These are phyloP conservation scores for Drosophila sp. DNA, from an alignment of 1,140 invertebrate species.

Conservation along the genomic window DNA sequence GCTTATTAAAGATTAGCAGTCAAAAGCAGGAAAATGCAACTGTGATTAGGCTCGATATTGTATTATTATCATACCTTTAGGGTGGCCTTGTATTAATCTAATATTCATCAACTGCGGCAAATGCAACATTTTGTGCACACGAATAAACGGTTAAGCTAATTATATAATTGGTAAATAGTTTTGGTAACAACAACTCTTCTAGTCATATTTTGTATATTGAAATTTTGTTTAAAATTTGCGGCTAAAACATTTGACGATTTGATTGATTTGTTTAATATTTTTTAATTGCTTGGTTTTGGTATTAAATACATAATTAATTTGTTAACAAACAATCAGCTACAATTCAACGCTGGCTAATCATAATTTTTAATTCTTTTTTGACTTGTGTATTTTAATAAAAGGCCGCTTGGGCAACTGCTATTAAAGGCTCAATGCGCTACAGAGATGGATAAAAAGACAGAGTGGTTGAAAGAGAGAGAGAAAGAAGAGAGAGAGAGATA, in stretches of 20 bases:
- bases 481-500: conserved; percentile 11
- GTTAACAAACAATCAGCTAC: conserved; percentile 77
- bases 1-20: neutral
- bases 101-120: conserved; percentile 29
- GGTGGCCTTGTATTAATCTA: conserved; percentile 1
- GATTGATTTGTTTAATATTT: conserved; percentile 37
- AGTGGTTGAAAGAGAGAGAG: conserved; percentile 13
- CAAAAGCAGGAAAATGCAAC: conserved; percentile 6
- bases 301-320: conserved; percentile 50
- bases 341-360: conserved; percentile 77
- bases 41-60: neutral
- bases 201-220: conserved; percentile 9
- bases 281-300: neutral
- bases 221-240: conserved; percentile 49
- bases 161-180: conserved; percentile 36
- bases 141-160: conserved; percentile 42
- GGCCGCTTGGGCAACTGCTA: conserved; percentile 77
- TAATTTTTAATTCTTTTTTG: conserved; percentile 36
- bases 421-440: conserved; percentile 52
- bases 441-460: conserved; percentile 15
- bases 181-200: conserved; percentile 36
- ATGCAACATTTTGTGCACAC: conserved; percentile 38
- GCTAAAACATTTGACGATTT: conserved; percentile 45
- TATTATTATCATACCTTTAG: neutral
- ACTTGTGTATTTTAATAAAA: conserved; percentile 48